Percentiles rank a stretch among this genome's conserved stretches.
These are phyloP conservation scores for Sarcophaga carnaria DNA, from an alignment of 2,888 invertebrate genomes.

Conservation along the genomic window DNA sequence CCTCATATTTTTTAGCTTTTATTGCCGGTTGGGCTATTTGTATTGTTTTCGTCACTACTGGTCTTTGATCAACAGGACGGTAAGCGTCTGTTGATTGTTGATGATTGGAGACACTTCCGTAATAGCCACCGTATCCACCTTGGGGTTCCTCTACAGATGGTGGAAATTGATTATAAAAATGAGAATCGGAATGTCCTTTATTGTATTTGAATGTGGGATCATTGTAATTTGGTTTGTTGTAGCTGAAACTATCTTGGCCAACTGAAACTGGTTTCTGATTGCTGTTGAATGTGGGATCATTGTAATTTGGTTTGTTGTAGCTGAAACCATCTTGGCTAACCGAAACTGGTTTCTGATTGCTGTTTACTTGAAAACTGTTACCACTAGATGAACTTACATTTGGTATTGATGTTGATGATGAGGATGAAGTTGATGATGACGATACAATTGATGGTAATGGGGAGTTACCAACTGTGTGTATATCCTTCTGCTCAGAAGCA, in stretches of 20 bases:
- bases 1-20: constrained; percentile 84
- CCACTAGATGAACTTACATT: constrained; percentile 45
- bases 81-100: constrained; percentile 72
- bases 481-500: constrained; percentile 69
- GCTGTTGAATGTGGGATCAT: constrained; percentile 66
- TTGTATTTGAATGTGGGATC: constrained; percentile 71
- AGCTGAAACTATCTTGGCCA: constrained; percentile 70
- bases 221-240: constrained; percentile 74
- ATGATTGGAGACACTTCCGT: constrained; percentile 50
- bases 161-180: constrained; percentile 76
- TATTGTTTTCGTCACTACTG: constrained; percentile 83
- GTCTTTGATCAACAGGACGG: constrained; percentile 75
- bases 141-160: constrained; percentile 73
- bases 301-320: constrained; percentile 74
- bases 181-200: constrained; percentile 68
- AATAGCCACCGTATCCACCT: constrained; percentile 73
- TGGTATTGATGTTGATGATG: constrained; percentile 25
- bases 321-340: constrained; percentile 67
- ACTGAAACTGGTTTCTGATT: constrained; percentile 41
- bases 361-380: constrained; percentile 45
- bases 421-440: constrained; percentile 33
- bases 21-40: constrained; percentile 84
- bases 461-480: constrained; percentile 29
- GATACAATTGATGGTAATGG: constrained; percentile 51
- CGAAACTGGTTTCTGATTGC: constrained; percentile 39